Evolutionary conservation across 2,113 vertebrate genomes (phyloP).

Genomic region (Hyaena hyaena): DNA sequence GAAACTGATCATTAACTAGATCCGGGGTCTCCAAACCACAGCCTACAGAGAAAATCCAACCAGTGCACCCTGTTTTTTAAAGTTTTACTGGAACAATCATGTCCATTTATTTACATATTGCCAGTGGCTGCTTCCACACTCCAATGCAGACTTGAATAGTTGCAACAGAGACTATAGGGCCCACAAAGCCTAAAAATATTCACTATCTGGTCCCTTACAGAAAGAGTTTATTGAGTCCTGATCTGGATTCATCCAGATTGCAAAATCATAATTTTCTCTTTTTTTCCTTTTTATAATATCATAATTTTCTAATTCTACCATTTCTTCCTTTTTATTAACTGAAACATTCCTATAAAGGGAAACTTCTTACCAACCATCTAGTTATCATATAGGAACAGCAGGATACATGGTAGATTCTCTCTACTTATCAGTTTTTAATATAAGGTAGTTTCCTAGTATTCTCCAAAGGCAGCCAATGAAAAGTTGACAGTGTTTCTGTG

Average conservation of each 20-base stretch:
- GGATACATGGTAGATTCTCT: not conserved
- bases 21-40: not conserved
- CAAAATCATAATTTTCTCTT: not conserved
- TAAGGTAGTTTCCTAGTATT: not conserved
- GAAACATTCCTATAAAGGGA: constrained; percentile 36
- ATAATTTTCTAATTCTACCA: not conserved
- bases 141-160: not conserved
- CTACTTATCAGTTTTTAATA: constrained; percentile 20
- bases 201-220: not conserved
- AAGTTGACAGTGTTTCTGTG: not conserved
- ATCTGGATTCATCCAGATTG: not conserved
- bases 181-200: not conserved
- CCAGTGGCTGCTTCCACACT: not conserved
- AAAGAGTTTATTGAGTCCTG: not conserved
- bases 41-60: not conserved
- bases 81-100: not conserved
- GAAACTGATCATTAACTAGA: not conserved
- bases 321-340: not conserved
- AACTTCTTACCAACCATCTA: not conserved
- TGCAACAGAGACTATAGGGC: not conserved
- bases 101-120: not conserved
- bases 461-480: not conserved
- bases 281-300: not conserved
- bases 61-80: not conserved
- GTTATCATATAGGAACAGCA: not conserved